Base-by-base conservation (phyloP, 2,888 invertebrate genomes). In the Campaea margaritaria region DNA sequence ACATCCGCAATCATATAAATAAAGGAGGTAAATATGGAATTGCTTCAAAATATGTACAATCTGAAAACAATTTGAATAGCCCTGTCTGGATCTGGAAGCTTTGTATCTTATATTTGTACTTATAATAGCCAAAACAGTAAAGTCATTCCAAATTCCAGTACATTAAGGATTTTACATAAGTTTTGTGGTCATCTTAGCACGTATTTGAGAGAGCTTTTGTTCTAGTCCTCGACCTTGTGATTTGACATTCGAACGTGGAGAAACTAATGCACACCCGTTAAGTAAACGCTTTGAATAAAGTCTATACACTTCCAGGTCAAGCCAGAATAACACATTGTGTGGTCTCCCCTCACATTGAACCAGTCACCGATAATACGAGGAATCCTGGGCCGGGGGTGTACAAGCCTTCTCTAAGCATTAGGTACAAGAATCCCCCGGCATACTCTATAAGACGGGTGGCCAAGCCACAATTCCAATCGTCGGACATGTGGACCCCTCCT, bases 401-500 rank as follows among this genome's bases (percentile, higher is more conserved):
- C 41, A 68, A 71, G 0, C 84, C 86, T 0, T 61, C 48, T 0
- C 42, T 56, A 0, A 60, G 65, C 14, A 12, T 69, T 0, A 65
- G 62, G 2, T 70, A 73, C 45, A 89, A 84, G 53, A 70, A 76
- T 1, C 70, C 80, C 0, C 90, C 91, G 0, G 83, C 84, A 0
- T 90, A 83, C 69, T 73, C 76, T n/a, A 64, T 86, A 62, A 73
- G 76, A 14, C 72, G 68, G 0, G 75, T 79, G 0, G 82, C 85
- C 0, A 74, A 70, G 12, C 86, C 86, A 0, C 77, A 76, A 0
- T 87, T 81, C 59, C 67, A 82, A 51, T 65, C 87, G 0, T 78
- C 76, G 70, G 88, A 88, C 43, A 74, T 78, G 72, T 91, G 91
- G 91, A 88, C 88, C 0, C 86, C 89, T 0, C 79, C 90, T 1